Base-by-base conservation (phyloP, 2,113 vertebrate species). In the Natator depressus region DNA sequence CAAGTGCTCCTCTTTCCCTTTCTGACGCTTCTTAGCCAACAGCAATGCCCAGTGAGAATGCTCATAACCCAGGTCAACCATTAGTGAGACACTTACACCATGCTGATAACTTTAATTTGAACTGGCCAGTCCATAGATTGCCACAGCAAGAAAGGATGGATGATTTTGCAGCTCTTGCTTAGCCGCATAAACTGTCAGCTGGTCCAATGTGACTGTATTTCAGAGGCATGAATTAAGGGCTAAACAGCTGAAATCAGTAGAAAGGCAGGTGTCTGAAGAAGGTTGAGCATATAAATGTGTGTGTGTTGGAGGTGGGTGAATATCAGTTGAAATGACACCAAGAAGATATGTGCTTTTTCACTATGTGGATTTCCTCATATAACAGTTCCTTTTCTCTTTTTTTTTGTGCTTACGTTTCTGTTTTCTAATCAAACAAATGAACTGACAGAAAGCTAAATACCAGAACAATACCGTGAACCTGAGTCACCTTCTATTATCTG, bases 101-200 rank as follows among this genome's bases (percentile, higher is more conserved):
- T 82, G 54, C 76, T 96, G 97, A 96, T 94, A 96, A 80, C 86
- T 93, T 95, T 91, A 94, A 95, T 95, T 95, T 96, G 47, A 96
- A 80, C 81, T 90, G 93, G 92, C 89, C 24, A 87, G 50, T 85
- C 69, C 22, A 11, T 53, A 83, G 35, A 76, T 62, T 91, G 85
- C 91, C 89, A 87, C 86, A 80, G 54, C 80, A 69, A 93, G 88
- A 91, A 96, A 97, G 85, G 82, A 85, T 90, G 94, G 90, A 72
- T 59, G 80, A 46, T 84, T 83, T 88, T 96, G 91, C 84, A 54
- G 78, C 47, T 94, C 86, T 84, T 87, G 38, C 79, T 92, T 94
- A 95, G 38, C 94, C 69, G 57, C 54, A 47, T 11, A 47, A 54
- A 84, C 84, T 92, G 75, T 76, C 1, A 2, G 91, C 31, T 89